Percentiles rank a stretch among this genome's conserved stretches.
These are phyloP conservation scores for Hypomecis atomaria DNA, from an alignment of 2,888 invertebrate genomes.

Conservation along the genomic window DNA sequence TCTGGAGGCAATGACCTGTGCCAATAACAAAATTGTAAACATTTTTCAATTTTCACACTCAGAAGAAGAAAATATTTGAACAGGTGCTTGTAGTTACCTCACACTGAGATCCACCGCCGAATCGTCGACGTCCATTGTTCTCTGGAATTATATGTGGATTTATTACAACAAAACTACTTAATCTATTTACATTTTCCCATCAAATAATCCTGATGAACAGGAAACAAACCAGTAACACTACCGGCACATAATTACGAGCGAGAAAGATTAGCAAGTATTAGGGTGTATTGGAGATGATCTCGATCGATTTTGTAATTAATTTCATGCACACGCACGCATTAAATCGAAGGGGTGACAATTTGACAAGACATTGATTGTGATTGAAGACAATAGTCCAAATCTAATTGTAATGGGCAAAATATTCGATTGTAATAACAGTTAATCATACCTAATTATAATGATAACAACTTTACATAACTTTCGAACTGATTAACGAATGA, in stretches of 20 bases:
- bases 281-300: slow-evolving; percentile 7
- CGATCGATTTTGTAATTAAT: slow-evolving; percentile 44
- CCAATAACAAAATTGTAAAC: slow-evolving; percentile 18
- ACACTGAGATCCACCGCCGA: slow-evolving; percentile 95
- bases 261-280: background rate
- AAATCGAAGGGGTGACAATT: slow-evolving; percentile 51
- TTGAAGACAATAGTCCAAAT: slow-evolving; percentile 15
- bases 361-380: slow-evolving; percentile 43
- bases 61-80: slow-evolving; percentile 35
- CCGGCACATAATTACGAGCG: slow-evolving; percentile 11
- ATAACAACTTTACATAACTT: background rate
- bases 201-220: no score
- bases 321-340: slow-evolving; percentile 65
- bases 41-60: slow-evolving; percentile 2
- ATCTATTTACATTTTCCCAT: no score
- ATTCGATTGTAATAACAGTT: background rate
- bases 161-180: slow-evolving; percentile 52
- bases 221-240: background rate
- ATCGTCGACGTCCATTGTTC: slow-evolving; percentile 94
- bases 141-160: slow-evolving; percentile 58
- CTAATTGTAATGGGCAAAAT: background rate
- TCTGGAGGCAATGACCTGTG: slow-evolving; percentile 79
- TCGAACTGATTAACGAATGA: background rate
- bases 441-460: slow-evolving; percentile 1
- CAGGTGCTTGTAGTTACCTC: slow-evolving; percentile 81